Evolutionary conservation across 92 coral and sea anemone species (phyloP).

Genomic region (Desmophyllum pertusum): DNA sequence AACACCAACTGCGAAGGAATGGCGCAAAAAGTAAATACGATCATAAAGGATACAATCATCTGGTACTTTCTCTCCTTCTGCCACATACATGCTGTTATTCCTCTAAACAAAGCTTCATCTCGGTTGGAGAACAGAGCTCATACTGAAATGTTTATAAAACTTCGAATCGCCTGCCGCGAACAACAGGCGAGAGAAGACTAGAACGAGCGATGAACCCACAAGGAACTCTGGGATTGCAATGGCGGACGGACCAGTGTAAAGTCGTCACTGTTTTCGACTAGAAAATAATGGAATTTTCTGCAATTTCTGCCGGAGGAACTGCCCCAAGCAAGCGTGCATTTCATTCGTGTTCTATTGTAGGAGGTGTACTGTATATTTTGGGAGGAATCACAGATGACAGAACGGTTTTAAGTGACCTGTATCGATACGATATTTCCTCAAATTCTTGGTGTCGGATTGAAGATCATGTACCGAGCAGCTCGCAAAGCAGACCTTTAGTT

Average conservation of each 20-base stretch:
- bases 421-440: conserved; percentile 64
- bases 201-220: background rate
- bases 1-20: conserved; percentile 9
- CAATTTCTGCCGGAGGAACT: conserved; percentile 41
- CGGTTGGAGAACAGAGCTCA: conserved; percentile 4
- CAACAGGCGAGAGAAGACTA: conserved; percentile 39
- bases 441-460: conserved; percentile 73
- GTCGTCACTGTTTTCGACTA: background rate
- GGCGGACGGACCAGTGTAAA: conserved; percentile 32
- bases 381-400: conserved; percentile 89
- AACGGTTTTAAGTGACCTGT: conserved; percentile 70
- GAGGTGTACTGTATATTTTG: conserved; percentile 64
- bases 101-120: conserved; percentile 46
- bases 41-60: conserved; percentile 64
- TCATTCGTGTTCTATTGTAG: conserved; percentile 86
- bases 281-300: conserved; percentile 62
- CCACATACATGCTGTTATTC: conserved; percentile 61
- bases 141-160: conserved; percentile 15
- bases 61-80: conserved; percentile 73
- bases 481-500: conserved; percentile 44
- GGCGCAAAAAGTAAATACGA: background rate
- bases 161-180: conserved; percentile 3
- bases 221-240: conserved; percentile 43
- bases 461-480: conserved; percentile 13
- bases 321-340: conserved; percentile 80